Base-by-base conservation (phyloP, 1,140 invertebrate genomes). In the Polypedilum pembai region DNA sequence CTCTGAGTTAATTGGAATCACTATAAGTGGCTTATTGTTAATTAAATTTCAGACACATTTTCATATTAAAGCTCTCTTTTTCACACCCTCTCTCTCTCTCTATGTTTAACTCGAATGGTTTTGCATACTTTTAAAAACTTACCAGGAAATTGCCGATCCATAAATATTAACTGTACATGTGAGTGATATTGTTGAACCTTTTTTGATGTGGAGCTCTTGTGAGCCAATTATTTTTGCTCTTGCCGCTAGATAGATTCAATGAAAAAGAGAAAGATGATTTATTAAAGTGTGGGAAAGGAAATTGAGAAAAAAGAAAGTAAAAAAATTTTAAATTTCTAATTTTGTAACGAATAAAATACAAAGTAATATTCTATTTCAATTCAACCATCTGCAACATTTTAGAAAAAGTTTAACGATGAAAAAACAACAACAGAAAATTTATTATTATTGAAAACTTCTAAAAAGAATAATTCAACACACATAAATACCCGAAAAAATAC, bases 121-220 rank as follows among this genome's bases (percentile, higher is more conserved):
- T 33, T 33, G 24, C 24, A 33, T 33, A 33, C 24, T 33, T 33
- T 33, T 33, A 5, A 33, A 33, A 33, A 33, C 24, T 33, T 79
- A 82, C 81, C 81, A 82, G 21, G 77, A 45, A 3, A 82, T 79
- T n/a, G 80, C 79, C 75, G 90, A 91, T 66, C 92, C 93, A 81
- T 94, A 92, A 66, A 92, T 89, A 82, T 94, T 94, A 75, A 95
- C 92, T 41, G 91, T 90, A 82, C 93, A 95, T 45, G 91, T 93
- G 78, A 95, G 84, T 76, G 92, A 93, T 85, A 95, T 95, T 74
- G 92, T 94, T 82, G 92, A 94, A 77, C 93, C 93, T 79, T 91
- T 93, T 84, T 94, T 94, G 77, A 94, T 92, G 81, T 92, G 93
- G 66, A 94, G 90, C 77, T 94, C 93, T 77, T 91, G 88, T n/a